phyloP scores from a whole-genome alignment of 2,113 vertebrate species.

The Sinosuthora webbiana region DNA sequence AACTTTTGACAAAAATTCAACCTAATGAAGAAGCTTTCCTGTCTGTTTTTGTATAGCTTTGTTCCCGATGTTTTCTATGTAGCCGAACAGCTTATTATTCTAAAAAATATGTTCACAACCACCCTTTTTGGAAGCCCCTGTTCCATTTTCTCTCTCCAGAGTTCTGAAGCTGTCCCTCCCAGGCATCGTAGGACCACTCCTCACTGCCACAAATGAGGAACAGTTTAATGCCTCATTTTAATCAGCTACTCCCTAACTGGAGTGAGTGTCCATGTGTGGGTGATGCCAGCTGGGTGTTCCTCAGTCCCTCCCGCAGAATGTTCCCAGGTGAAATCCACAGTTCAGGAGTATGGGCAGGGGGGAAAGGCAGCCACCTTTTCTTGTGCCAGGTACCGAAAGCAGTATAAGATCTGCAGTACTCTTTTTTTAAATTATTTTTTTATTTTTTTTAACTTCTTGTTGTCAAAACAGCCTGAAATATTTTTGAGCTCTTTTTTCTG shows the following conservation, averaged over 20 bases:
- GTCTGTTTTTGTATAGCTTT: neutral
- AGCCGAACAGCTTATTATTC: neutral
- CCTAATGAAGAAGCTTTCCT: neutral
- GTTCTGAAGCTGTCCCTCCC: neutral
- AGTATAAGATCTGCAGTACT: neutral
- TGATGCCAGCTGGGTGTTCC: neutral
- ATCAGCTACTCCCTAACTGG: neutral
- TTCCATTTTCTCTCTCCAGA: neutral
- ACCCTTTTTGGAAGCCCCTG: neutral
- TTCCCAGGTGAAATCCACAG: neutral
- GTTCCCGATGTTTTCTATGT: neutral
- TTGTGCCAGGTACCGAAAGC: neutral
- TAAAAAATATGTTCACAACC: neutral
- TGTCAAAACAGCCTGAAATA: neutral
- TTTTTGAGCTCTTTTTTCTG: neutral
- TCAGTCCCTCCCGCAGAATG: neutral
- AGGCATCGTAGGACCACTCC: neutral
- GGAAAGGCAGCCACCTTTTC: neutral
- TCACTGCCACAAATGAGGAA: neutral
- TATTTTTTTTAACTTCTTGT: neutral
- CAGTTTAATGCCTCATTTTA: neutral
- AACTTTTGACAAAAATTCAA: neutral
- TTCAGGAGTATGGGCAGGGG: neutral
- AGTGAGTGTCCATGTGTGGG: neutral
- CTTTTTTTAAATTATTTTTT: neutral